phyloP scores from a whole-genome alignment of 1,140 invertebrate genomes.

The Ceratosolen solmsi region DNA sequence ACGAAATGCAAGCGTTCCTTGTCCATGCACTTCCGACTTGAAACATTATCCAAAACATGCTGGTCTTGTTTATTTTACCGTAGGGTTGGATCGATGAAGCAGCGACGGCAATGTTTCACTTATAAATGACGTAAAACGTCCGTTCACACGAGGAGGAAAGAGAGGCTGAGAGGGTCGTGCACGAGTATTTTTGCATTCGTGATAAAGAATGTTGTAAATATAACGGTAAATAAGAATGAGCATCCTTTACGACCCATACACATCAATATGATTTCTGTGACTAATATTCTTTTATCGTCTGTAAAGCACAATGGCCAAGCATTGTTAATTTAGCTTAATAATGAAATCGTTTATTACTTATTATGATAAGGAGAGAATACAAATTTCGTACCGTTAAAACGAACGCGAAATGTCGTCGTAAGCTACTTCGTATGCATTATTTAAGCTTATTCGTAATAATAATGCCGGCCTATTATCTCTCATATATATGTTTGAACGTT shows the following conservation, averaged over 20 bases:
- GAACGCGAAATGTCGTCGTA: not conserved
- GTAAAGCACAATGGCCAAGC: not conserved
- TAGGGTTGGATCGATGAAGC: conserved; percentile 38
- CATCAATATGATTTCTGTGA: conserved; percentile 16
- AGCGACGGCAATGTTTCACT: conserved; percentile 42
- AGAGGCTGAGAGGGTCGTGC: conserved; percentile 21
- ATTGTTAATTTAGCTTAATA: conserved; percentile 14
- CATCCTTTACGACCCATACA: conserved; percentile 2
- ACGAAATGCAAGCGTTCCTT: conserved; percentile 33
- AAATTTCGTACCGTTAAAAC: not conserved
- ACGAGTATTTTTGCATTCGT: conserved; percentile 13
- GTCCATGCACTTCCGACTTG: conserved; percentile 42
- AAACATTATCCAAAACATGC: conserved; percentile 51
- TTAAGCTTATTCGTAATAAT: too few species aligned
- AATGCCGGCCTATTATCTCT: too few species aligned
- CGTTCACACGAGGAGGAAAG: not conserved
- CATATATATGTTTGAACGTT: too few species aligned
- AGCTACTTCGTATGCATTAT: too few species aligned
- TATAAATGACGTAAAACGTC: conserved; percentile 48
- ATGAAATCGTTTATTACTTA: conserved; percentile 7
- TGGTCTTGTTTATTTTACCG: conserved; percentile 46
- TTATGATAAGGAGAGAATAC: not conserved
- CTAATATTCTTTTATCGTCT: conserved; percentile 29
- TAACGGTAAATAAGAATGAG: conserved; percentile 27
- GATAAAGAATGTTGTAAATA: conserved; percentile 35